A percentile compares a stretch with the other conserved stretches of the same genome.
Conservation (phyloP, 2,797 vertebrate genomes). For the Lacerta viridis region DNA sequence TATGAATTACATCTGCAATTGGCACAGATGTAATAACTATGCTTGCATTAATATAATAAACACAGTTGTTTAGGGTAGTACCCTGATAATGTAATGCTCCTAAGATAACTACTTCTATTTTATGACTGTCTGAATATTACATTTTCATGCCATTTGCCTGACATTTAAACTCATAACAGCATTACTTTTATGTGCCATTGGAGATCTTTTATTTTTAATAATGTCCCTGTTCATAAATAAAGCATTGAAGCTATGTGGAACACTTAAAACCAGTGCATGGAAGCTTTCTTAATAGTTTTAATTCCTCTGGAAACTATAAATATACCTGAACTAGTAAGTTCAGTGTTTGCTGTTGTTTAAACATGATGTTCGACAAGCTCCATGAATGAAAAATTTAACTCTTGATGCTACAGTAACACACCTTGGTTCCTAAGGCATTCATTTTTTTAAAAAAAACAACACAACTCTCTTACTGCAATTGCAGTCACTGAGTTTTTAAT, state of each 20-base stretch:
- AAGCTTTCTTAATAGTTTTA: constrained; percentile 70
- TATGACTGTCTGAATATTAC: constrained; percentile 69
- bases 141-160: constrained; percentile 77
- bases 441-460: constrained; percentile 20
- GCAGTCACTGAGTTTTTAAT: constrained; percentile 49
- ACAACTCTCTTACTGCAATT: constrained; percentile 55
- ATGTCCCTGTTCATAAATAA: constrained; percentile 77
- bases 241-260: constrained; percentile 71
- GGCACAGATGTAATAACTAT: constrained; percentile 48
- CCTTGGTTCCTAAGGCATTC: constrained; percentile 14
- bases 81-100: constrained; percentile 67
- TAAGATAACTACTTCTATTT: constrained; percentile 67
- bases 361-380: background rate
- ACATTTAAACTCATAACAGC: constrained; percentile 77
- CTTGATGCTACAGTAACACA: constrained; percentile 5
- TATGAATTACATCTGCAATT: background rate
- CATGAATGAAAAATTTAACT: background rate
- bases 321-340: constrained; percentile 21
- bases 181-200: constrained; percentile 77
- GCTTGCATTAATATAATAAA: constrained; percentile 58
- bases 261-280: constrained; percentile 65
- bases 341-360: constrained; percentile 2
- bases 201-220: constrained; percentile 81
- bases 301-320: constrained; percentile 58
- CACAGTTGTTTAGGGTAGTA: constrained; percentile 50